These are phyloP conservation scores for Amphiprion percula DNA, from an alignment of 2,113 vertebrate genomes.

Conservation along the genomic window DNA sequence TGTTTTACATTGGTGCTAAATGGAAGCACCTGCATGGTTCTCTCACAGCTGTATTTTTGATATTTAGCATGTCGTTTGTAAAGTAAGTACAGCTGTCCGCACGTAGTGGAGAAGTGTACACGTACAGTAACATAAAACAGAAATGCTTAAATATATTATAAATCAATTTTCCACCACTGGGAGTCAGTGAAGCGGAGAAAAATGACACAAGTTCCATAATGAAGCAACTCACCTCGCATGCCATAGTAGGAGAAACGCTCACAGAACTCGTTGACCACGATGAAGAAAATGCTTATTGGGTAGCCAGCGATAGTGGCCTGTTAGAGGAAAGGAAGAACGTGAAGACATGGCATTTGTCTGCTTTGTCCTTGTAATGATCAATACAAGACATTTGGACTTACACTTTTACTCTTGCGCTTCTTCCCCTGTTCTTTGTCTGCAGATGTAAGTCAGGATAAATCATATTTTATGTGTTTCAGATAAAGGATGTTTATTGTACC, in stretches of 20 bases:
- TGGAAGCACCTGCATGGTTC: no score
- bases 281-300: constrained; percentile 96
- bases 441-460: not conserved
- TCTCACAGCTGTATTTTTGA: no score
- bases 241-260: constrained; percentile 99
- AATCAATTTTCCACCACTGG: not conserved
- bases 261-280: constrained; percentile 96
- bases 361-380: not conserved
- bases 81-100: no score
- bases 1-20: no score
- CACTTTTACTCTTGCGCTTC: constrained; percentile 56
- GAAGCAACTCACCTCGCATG: constrained; percentile 89
- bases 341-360: not conserved
- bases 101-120: no score
- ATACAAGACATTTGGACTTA: constrained; percentile 31
- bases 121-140: no score
- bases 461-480: not conserved
- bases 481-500: not conserved
- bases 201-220: not conserved
- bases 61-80: no score
- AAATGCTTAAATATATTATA: no score
- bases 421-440: constrained; percentile 45
- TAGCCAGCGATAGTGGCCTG: constrained; percentile 82
- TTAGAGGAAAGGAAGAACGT: not conserved
- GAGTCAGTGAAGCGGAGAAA: not conserved